A percentile compares a stretch with the other conserved stretches of the same genome.
These are phyloP conservation scores for Uropsilus gracilis DNA, from an alignment of 2,113 vertebrate genomes.

Conservation along the genomic window DNA sequence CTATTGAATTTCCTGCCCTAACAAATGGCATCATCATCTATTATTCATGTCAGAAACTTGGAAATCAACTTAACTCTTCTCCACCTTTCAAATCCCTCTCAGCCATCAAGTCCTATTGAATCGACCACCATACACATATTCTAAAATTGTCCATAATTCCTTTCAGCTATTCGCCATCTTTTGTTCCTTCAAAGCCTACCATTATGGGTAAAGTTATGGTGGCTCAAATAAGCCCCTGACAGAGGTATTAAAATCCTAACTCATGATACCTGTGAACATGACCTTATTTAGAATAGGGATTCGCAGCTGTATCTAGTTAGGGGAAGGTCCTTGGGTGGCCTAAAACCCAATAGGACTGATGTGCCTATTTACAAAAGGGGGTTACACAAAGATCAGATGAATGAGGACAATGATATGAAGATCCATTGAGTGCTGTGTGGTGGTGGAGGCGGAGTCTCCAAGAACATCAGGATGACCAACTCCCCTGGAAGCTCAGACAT, in stretches of 20 bases:
- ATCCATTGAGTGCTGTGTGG: background rate
- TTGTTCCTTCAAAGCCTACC: background rate
- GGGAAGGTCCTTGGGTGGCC: background rate
- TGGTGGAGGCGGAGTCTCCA: background rate
- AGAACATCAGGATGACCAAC: too few relatives aligned
- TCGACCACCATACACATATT: background rate
- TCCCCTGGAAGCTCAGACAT: background rate
- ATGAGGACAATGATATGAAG: background rate
- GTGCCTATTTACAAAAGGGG: background rate
- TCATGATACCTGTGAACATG: background rate
- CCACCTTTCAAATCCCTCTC: background rate
- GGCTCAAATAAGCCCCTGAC: background rate
- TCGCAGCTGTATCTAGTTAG: background rate
- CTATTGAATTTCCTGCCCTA: background rate
- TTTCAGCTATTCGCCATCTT: background rate
- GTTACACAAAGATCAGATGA: background rate
- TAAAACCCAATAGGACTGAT: background rate
- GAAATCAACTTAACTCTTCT: background rate
- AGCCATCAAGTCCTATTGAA: conserved; percentile 39
- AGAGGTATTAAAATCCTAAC: background rate
- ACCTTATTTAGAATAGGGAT: background rate
- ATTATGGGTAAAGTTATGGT: background rate
- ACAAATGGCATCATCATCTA: background rate
- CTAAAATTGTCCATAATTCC: background rate
- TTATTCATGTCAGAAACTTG: conserved; percentile 35